Conservation (phyloP, 2,113 vertebrate species). For the Indicator maculatus region DNA sequence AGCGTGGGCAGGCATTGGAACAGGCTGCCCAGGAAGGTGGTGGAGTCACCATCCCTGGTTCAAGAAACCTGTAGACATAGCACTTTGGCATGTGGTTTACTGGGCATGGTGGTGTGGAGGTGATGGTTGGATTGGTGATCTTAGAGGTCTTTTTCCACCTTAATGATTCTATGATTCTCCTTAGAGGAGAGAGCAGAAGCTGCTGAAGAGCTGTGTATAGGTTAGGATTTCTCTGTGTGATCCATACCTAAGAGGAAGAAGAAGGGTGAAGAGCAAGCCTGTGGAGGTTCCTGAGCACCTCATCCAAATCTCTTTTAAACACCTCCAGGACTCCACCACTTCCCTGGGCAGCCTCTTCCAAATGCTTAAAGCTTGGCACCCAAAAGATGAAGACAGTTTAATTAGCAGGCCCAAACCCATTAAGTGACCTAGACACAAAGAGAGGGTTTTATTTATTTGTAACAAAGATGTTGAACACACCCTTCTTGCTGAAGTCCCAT, state of each 20-base stretch:
- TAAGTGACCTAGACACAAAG: background rate
- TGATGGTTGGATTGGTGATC: too few relatives aligned
- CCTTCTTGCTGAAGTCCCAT: background rate
- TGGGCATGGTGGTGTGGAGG: too few relatives aligned
- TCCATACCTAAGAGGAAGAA: background rate
- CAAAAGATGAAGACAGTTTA: background rate
- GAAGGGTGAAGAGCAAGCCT: background rate
- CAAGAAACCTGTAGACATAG: too few relatives aligned
- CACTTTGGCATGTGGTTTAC: too few relatives aligned
- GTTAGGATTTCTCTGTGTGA: background rate
- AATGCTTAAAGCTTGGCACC: background rate
- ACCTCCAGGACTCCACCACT: too few relatives aligned
- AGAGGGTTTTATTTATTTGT: background rate
- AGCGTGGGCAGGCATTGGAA: too few relatives aligned
- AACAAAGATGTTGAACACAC: background rate
- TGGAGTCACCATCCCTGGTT: too few relatives aligned
- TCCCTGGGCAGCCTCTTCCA: too few relatives aligned
- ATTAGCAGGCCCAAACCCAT: background rate
- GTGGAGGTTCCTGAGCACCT: background rate
- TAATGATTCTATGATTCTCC: too few relatives aligned
- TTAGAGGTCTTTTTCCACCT: too few relatives aligned
- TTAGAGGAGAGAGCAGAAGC: background rate
- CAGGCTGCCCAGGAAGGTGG: too few relatives aligned
- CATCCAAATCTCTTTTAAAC: too few relatives aligned
- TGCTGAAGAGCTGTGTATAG: fast-evolving